A percentile compares a stretch with the other conserved stretches of the same genome.
These are phyloP conservation scores for Pseudoatta argentina DNA, from an alignment of 1,140 invertebrate genomes.

Conservation along the genomic window DNA sequence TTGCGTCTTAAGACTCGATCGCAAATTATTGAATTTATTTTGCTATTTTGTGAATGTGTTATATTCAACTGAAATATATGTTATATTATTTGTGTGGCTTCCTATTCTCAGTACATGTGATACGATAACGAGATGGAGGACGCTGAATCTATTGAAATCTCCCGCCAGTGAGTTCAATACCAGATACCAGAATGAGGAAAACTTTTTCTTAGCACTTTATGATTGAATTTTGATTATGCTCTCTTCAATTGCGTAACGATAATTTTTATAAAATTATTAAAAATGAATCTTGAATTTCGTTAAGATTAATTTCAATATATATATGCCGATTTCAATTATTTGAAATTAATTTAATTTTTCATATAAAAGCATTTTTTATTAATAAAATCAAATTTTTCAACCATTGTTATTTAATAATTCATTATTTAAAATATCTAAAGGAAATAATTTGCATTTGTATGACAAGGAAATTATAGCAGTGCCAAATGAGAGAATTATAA, in stretches of 20 bases:
- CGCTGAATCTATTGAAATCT: conserved; percentile 56
- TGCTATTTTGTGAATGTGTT: not conserved
- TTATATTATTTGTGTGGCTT: not conserved
- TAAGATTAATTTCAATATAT: not conserved
- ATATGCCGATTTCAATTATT: not conserved
- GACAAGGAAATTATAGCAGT: not conserved
- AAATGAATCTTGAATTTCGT: not conserved
- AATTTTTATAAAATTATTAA: not conserved
- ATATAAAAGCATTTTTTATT: not conserved
- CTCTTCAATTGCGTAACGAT: not conserved
- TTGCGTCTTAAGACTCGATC: not conserved
- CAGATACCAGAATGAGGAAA: not conserved
- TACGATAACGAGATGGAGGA: conserved; percentile 28
- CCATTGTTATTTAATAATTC: not conserved
- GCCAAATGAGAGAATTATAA: conserved; percentile 29
- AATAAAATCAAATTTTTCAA: not conserved
- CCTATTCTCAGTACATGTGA: not conserved
- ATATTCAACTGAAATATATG: not conserved
- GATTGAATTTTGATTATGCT: conserved; percentile 15
- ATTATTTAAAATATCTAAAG: not conserved
- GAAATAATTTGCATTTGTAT: conserved; percentile 12
- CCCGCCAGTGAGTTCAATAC: conserved; percentile 48
- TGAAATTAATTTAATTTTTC: conserved; percentile 8
- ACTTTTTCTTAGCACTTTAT: not conserved
- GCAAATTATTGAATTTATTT: not conserved